Evolutionary conservation across 2,797 vertebrate genomes (phyloP), one percentile per base, ranked within the genome.

Genomic region (Brachymystax lenok): DNA sequence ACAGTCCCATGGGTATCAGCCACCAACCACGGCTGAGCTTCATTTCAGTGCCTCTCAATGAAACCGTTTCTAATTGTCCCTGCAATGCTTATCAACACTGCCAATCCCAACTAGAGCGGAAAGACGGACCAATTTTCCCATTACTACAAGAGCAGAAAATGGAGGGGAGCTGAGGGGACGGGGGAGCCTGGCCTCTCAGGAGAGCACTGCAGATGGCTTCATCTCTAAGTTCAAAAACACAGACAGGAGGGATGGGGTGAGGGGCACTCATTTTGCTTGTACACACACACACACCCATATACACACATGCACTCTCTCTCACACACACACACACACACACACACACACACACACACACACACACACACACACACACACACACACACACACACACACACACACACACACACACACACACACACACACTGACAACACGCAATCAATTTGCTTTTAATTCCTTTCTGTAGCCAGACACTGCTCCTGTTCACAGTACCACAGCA

Each of bases 31-130:
- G 83, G 79, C 83, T 80, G 78, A 72, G 80, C 73, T 79, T 83
- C 59, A n/a, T 90, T 91, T 86, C 81, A 90, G 88, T 87, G 84
- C 80, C 83, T 86, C 87, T 91, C 83, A 82, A 84, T 84, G 75
- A 91, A 85, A 89, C 84, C 88, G 80, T 78, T 83, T 90, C 89
- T 93, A 93, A 93, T 93, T 93, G 90, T 91, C 87, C 87, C 91
- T 87, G 86, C 87, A 80, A 89, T 83, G 85, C 89, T 92, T 90
- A 92, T 92, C 91, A 91, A 89, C 79, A 74, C 88, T 83, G 88
- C 90, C 90, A 85, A 91, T 92, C 91, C 91, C 88, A 93, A 93
- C 87, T 90, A 89, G 91, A 92, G 92, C 90, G 87, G 90, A 93
- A 93, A 94, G 86, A 90, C 85, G 81, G 86, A 90, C 84, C 90